phyloP scores from a whole-genome alignment of 2,797 vertebrate genomes.

The Scolopax rusticola region DNA sequence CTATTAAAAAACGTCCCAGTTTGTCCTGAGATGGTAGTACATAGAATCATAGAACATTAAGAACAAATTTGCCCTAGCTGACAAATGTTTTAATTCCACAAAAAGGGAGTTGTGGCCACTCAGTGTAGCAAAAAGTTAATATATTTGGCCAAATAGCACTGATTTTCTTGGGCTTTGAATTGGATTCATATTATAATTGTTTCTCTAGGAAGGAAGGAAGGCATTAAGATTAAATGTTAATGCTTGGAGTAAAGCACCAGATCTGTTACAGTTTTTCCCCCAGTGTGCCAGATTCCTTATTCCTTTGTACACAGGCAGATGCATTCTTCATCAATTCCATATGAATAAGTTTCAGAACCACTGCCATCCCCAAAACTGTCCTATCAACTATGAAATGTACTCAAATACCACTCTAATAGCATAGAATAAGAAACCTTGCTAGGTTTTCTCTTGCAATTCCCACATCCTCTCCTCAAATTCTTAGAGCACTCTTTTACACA shows the following conservation, averaged over 20 bases:
- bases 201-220: neutral
- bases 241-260: neutral
- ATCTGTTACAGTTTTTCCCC: neutral
- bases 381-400: neutral
- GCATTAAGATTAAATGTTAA: neutral
- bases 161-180: neutral
- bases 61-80: neutral
- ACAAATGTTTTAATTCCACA: neutral
- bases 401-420: neutral
- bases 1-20: neutral
- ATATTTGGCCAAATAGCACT: neutral
- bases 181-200: neutral
- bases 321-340: neutral
- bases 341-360: neutral
- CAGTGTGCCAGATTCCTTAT: neutral
- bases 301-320: neutral
- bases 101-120: neutral
- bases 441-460: neutral
- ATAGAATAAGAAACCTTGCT: neutral
- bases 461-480: neutral
- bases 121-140: neutral
- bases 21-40: neutral
- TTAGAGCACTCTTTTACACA: neutral
- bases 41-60: neutral
- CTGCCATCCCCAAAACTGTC: neutral